A percentile compares a stretch with the other conserved stretches of the same genome.
Conservation (phyloP, 30 jellyfish, hydroid and myxozoan genomes). For the Clytia hemisphaerica region DNA sequence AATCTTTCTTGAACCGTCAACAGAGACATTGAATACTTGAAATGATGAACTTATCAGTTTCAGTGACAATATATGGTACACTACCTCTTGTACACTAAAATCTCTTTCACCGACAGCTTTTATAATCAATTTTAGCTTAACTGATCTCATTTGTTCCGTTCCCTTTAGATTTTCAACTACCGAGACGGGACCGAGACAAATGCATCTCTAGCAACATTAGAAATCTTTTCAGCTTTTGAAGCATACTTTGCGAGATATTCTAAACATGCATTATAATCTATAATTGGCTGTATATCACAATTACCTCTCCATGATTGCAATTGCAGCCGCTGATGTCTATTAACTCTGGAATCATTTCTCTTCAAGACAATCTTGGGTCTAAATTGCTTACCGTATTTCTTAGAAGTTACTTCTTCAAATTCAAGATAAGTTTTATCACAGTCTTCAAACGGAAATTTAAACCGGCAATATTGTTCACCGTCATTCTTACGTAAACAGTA, state of each 20-base stretch:
- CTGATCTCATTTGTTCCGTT: conserved; percentile 1
- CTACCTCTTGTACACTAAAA: too few species aligned
- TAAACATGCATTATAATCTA: too few species aligned
- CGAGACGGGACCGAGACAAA: too few species aligned
- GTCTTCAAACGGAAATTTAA: conserved; percentile 10
- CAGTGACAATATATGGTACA: conserved; percentile 18
- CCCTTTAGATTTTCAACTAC: conserved; percentile 17
- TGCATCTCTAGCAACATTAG: conserved; percentile 28
- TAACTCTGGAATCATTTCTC: conserved; percentile 37
- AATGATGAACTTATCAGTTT: conserved; percentile 23
- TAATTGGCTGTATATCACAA: conserved; percentile 23
- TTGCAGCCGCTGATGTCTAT: conserved; percentile 35
- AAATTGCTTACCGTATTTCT: not conserved
- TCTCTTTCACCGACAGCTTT: conserved; percentile 13
- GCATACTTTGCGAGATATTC: too few species aligned
- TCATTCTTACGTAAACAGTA: conserved; percentile 10
- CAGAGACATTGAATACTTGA: conserved; percentile 8
- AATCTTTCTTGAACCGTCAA: conserved; percentile 8
- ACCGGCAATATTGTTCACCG: conserved; percentile 14
- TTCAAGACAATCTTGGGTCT: conserved; percentile 14
- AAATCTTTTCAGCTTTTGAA: too few species aligned
- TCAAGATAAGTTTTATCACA: conserved; percentile 29
- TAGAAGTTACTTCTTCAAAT: conserved; percentile 14
- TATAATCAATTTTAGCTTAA: conserved; percentile 23
- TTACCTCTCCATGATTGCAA: conserved; percentile 35